Conservation (phyloP, 2,113 vertebrate genomes). For the Forbesichthys papilliferus region DNA sequence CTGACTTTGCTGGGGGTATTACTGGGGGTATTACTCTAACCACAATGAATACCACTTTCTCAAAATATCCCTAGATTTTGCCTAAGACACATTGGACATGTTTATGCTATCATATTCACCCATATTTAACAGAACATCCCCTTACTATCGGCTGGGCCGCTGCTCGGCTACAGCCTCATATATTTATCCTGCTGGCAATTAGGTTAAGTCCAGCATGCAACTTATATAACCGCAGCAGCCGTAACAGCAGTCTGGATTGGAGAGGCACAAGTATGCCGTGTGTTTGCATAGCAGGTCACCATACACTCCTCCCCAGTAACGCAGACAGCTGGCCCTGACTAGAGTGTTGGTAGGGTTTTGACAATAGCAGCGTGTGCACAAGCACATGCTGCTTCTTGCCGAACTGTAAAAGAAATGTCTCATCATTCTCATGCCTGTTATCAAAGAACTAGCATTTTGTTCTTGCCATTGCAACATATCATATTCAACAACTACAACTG, state of each 20-base stretch:
- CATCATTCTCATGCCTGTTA: no score
- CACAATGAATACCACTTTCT: no score
- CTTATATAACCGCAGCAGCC: constrained; percentile 58
- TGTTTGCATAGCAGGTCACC: constrained; percentile 35
- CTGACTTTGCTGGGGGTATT: no score
- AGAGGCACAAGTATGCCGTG: constrained; percentile 50
- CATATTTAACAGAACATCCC: constrained; percentile 1
- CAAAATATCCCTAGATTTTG: no score
- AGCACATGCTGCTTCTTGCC: no score
- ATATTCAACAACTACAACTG: no score
- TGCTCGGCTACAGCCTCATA: constrained; percentile 8
- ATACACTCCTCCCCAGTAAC: constrained; percentile 44
- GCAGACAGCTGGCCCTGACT: constrained; percentile 27
- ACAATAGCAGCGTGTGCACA: no score
- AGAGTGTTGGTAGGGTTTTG: not conserved
- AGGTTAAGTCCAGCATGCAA: constrained; percentile 39
- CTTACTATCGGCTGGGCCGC: constrained; percentile 25
- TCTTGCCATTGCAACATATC: no score
- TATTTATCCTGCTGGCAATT: constrained; percentile 22
- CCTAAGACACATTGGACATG: not conserved
- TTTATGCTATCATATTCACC: not conserved
- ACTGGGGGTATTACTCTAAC: no score
- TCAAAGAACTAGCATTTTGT: no score
- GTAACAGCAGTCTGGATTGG: constrained; percentile 48
- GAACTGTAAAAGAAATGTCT: no score